A percentile compares a stretch with the other conserved stretches of the same genome.
These are phyloP conservation scores for Cheilosia urbana DNA, from an alignment of 2,888 invertebrate species.

Conservation along the genomic window DNA sequence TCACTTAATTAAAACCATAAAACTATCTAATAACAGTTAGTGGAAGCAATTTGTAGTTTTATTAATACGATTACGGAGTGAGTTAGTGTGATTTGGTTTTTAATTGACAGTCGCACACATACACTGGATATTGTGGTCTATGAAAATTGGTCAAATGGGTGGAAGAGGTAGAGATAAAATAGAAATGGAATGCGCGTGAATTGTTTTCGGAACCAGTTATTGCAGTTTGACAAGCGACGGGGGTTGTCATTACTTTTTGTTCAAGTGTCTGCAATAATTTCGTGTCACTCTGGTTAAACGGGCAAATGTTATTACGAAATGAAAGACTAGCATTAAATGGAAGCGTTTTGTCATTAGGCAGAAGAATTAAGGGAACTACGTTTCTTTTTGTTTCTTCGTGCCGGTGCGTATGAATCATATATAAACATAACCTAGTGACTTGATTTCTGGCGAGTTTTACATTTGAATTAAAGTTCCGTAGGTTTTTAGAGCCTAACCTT, in stretches of 20 bases:
- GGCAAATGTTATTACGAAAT: constrained; percentile 30
- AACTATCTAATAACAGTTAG: constrained; percentile 74
- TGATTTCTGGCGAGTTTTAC: constrained; percentile 18
- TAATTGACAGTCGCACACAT: constrained; percentile 43
- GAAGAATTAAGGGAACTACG: constrained; percentile 28
- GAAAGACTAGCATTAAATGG: not conserved
- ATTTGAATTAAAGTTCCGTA: not conserved
- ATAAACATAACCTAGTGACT: constrained; percentile 38
- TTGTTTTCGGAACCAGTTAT: constrained; percentile 29
- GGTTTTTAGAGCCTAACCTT: too few relatives aligned
- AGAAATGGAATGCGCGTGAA: not conserved
- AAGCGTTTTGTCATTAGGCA: constrained; percentile 25
- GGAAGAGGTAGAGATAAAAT: not conserved
- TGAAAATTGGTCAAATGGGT: constrained; percentile 34
- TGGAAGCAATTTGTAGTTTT: constrained; percentile 67
- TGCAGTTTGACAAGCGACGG: constrained; percentile 5
- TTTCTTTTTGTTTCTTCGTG: not conserved
- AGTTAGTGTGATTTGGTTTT: constrained; percentile 36
- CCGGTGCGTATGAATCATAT: not conserved
- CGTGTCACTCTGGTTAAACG: constrained; percentile 46
- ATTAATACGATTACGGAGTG: constrained; percentile 66
- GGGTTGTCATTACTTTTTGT: not conserved
- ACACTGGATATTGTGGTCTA: constrained; percentile 6
- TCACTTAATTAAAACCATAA: constrained; percentile 70
- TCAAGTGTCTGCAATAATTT: constrained; percentile 37